Conservation (phyloP, 2,113 vertebrate genomes). For the Sclerurus mexicanus region DNA sequence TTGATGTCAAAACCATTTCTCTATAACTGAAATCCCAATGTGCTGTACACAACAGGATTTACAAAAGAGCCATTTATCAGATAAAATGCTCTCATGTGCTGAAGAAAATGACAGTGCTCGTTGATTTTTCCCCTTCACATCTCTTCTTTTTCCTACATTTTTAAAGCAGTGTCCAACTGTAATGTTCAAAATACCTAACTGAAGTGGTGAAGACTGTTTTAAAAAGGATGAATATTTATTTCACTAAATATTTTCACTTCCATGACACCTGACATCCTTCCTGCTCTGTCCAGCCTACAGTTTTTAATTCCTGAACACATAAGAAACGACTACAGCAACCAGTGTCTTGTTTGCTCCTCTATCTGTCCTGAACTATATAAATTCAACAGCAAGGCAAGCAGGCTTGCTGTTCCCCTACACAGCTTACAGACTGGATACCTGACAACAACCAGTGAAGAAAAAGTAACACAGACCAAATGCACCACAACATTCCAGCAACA, state of each 20-base stretch:
- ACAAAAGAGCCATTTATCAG: not conserved
- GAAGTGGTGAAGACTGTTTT: not conserved
- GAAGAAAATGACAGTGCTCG: not conserved
- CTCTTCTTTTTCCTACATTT: not conserved
- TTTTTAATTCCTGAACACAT: not conserved
- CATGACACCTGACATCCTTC: not conserved
- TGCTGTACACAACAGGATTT: not conserved
- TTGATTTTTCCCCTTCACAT: not conserved
- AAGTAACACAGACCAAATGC: not conserved
- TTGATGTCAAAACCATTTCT: not conserved
- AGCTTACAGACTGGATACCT: not conserved
- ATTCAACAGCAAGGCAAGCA: not conserved
- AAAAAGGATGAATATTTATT: not conserved
- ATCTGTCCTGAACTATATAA: not conserved
- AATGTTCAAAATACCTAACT: not conserved
- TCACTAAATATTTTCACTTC: not conserved
- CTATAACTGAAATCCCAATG: not conserved
- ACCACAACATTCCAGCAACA: not conserved
- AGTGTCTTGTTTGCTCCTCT: not conserved
- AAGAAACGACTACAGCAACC: not conserved
- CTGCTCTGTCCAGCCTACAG: not conserved
- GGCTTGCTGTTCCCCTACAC: not conserved
- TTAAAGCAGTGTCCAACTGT: not conserved
- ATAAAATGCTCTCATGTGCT: not conserved
- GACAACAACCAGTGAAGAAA: not conserved